phyloP scores from a whole-genome alignment of 2,113 vertebrate genomes.

The Tursiops truncatus region DNA sequence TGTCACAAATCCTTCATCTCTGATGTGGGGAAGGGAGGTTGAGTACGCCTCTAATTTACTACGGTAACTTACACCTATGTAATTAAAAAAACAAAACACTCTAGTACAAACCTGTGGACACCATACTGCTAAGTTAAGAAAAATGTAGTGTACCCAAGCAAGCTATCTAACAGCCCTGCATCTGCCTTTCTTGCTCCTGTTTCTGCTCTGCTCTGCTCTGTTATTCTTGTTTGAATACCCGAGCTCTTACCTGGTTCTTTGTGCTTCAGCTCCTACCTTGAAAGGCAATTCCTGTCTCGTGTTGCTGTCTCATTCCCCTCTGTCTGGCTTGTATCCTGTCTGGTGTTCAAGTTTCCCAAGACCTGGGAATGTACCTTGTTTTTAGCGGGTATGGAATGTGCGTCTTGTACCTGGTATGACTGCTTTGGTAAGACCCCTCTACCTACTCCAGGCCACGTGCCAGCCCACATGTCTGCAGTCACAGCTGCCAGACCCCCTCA shows the following conservation, averaged over 20 bases:
- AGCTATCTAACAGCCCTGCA: not conserved
- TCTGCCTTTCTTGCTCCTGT: too few species aligned
- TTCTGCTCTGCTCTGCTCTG: not conserved
- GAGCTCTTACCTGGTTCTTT: not conserved
- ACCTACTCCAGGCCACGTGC: not conserved
- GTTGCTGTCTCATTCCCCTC: not conserved
- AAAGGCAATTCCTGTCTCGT: not conserved
- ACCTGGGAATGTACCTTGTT: not conserved
- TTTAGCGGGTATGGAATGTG: not conserved
- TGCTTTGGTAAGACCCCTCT: not conserved
- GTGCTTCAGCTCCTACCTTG: not conserved
- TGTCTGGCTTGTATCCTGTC: not conserved
- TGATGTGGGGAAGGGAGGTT: not conserved
- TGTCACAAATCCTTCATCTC: not conserved
- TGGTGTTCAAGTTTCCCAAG: constrained; percentile 4
- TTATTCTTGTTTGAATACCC: not conserved
- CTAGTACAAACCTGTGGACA: not conserved
- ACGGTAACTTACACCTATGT: not conserved
- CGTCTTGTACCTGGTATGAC: not conserved
- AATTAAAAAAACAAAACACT: not conserved
- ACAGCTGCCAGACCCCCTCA: not conserved
- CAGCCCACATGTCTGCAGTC: not conserved
- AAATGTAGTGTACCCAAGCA: not conserved
- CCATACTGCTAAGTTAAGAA: not conserved
- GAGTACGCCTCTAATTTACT: not conserved